These are phyloP conservation scores for Volucella zonaria DNA, from an alignment of 2,888 invertebrate species.

Conservation along the genomic window DNA sequence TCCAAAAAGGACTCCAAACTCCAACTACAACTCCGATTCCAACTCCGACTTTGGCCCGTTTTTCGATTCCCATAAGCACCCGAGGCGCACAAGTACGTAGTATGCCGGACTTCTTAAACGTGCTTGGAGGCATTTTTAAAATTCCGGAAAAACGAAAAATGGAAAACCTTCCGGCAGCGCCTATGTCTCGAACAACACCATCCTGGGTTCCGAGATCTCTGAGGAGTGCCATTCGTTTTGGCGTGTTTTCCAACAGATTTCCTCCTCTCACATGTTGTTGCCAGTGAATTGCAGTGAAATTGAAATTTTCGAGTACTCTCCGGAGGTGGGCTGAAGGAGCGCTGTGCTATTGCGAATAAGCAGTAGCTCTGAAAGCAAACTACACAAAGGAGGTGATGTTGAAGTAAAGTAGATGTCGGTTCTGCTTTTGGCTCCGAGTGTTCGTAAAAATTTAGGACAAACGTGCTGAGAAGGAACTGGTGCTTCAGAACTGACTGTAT, in stretches of 20 bases:
- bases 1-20: slow-evolving; percentile 34
- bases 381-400: background rate
- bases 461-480: background rate
- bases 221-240: slow-evolving; percentile 35
- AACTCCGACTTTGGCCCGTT: too few relatives aligned
- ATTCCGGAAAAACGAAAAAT: background rate
- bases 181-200: background rate
- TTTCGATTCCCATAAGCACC: too few relatives aligned
- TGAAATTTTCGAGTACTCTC: slow-evolving; percentile 55
- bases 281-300: slow-evolving; percentile 50
- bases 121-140: background rate
- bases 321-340: slow-evolving; percentile 3
- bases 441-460: slow-evolving; percentile 10
- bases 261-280: slow-evolving; percentile 15
- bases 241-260: slow-evolving; percentile 12
- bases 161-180: background rate
- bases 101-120: background rate
- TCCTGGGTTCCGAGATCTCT: background rate
- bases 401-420: background rate
- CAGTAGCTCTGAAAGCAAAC: slow-evolving; percentile 17
- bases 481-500: slow-evolving; percentile 2
- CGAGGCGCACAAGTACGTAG: background rate
- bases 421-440: background rate
- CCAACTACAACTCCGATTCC: too few relatives aligned
- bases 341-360: background rate